phyloP scores from a whole-genome alignment of 2,113 vertebrate species.

The Syrrhaptes paradoxus region DNA sequence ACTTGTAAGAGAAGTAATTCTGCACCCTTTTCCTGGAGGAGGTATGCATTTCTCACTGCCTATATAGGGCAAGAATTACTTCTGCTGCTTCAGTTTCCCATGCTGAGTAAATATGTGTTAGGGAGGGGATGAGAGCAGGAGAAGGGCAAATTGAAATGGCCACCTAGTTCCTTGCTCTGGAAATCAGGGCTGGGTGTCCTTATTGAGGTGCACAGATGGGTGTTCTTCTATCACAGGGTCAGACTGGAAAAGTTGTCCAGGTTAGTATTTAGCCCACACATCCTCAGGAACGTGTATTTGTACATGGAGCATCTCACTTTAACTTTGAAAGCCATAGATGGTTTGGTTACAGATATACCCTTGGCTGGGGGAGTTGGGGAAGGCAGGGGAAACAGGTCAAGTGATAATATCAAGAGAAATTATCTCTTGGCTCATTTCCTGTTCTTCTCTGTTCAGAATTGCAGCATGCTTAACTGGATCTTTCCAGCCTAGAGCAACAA shows the following conservation, averaged over 20 bases:
- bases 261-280: not conserved
- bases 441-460: conserved; percentile 7
- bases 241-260: not conserved
- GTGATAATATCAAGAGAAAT: not conserved
- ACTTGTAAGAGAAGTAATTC: not conserved
- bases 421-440: not conserved
- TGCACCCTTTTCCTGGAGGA: not conserved
- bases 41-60: not conserved
- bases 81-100: not conserved
- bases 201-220: not conserved
- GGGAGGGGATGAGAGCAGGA: not conserved
- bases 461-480: not conserved
- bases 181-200: not conserved
- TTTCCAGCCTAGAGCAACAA: conserved; percentile 38
- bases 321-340: not conserved
- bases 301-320: not conserved
- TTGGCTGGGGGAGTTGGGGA: not conserved
- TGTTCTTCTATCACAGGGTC: not conserved
- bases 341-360: not conserved
- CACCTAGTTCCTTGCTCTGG: not conserved
- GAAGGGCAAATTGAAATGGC: not conserved
- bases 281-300: not conserved
- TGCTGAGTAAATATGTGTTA: not conserved
- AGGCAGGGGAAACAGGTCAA: not conserved
- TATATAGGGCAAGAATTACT: not conserved